phyloP scores from a whole-genome alignment of 2,888 invertebrate genomes.

The Pandemis cinnamomeana region DNA sequence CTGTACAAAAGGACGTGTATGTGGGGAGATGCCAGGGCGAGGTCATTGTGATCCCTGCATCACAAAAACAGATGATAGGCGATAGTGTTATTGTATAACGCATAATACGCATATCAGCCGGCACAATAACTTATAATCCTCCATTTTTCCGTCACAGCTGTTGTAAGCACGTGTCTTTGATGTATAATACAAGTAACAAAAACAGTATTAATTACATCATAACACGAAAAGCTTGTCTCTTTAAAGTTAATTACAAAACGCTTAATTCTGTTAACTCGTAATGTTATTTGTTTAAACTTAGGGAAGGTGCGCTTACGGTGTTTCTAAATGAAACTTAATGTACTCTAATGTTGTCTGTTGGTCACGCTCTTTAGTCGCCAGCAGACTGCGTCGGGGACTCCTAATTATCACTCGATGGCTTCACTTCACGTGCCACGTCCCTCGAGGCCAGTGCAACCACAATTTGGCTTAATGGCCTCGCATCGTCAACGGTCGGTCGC shows the following conservation, averaged over 20 bases:
- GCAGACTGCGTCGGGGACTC: conserved; percentile 49
- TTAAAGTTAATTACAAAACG: conserved; percentile 66
- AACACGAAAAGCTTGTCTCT: conserved; percentile 65
- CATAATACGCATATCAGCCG: conserved; percentile 59
- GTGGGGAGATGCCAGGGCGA: conserved; percentile 45
- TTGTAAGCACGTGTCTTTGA: conserved; percentile 54
- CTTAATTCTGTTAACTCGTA: conserved; percentile 58
- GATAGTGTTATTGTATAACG: conserved; percentile 62
- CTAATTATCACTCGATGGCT: conserved; percentile 51
- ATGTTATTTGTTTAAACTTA: conserved; percentile 62
- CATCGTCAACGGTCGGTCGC: conserved; percentile 54
- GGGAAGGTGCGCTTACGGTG: conserved; percentile 54
- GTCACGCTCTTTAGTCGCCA: conserved; percentile 60
- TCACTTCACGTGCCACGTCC: conserved; percentile 53
- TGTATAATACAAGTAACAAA: conserved; percentile 20
- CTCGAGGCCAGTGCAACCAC: conserved; percentile 53
- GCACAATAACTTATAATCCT: conserved; percentile 58
- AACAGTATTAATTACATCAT: conserved; percentile 61
- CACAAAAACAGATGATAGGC: conserved; percentile 66
- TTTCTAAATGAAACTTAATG: conserved; percentile 59
- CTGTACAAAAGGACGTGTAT: conserved; percentile 46
- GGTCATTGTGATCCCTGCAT: conserved; percentile 51
- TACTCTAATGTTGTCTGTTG: conserved; percentile 59
- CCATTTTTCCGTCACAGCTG: conserved; percentile 69
- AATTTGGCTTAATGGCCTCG: conserved; percentile 54